Conservation (phyloP, 2,888 invertebrate genomes). For the Drosophila atroscutellata region DNA sequence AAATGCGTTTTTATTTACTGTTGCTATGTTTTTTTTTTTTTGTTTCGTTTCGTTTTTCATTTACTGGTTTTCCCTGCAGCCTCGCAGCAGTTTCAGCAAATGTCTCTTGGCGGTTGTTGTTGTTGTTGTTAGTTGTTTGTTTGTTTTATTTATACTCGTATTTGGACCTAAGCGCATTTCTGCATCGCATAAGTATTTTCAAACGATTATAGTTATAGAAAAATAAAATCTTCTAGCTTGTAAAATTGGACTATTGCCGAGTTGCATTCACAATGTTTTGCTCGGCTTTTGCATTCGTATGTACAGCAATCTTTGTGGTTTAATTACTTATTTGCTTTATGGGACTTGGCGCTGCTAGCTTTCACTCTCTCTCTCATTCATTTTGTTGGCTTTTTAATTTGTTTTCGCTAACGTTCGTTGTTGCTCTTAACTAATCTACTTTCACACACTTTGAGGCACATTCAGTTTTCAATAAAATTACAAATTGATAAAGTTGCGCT, state of each 20-base stretch:
- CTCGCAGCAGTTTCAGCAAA: constrained; percentile 47
- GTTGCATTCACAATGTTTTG: constrained; percentile 44
- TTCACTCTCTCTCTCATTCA: neutral
- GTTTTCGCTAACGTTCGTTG: constrained; percentile 6
- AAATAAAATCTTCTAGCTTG: constrained; percentile 51
- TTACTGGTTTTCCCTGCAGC: neutral
- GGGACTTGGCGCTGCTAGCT: constrained; percentile 4
- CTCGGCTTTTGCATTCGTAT: constrained; percentile 36
- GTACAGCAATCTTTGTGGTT: constrained; percentile 32
- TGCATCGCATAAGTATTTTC: constrained; percentile 21
- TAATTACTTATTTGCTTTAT: constrained; percentile 10
- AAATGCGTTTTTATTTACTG: constrained; percentile 37
- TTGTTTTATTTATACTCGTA: constrained; percentile 7
- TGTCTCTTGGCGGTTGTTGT: constrained; percentile 42
- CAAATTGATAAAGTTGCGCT: constrained; percentile 67
- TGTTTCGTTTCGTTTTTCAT: neutral
- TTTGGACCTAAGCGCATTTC: constrained; percentile 39
- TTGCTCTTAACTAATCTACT: constrained; percentile 53
- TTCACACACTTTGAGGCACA: constrained; percentile 76
- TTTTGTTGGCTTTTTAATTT: constrained; percentile 1
- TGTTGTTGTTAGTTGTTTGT: constrained; percentile 11
- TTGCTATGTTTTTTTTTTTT: constrained; percentile 1
- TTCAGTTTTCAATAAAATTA: constrained; percentile 76
- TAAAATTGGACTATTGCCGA: constrained; percentile 61
- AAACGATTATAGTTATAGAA: constrained; percentile 37